phyloP scores from a whole-genome alignment of 2,888 invertebrate species.

The Philonicus albiceps region DNA sequence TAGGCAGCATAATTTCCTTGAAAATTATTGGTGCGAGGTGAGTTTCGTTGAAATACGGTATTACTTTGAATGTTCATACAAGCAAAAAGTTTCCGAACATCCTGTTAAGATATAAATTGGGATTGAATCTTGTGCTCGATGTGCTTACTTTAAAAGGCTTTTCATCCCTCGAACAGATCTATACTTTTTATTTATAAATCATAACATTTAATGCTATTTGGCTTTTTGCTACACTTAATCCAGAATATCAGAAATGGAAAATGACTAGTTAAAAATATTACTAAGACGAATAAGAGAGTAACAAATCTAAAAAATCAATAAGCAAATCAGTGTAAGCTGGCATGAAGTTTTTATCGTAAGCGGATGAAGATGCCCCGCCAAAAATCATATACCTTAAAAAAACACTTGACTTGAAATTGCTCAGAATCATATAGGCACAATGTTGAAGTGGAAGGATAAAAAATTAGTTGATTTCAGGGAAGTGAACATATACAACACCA shows the following conservation, averaged over 20 bases:
- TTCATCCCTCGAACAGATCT: not conserved
- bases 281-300: not conserved
- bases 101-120: not conserved
- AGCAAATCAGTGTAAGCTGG: not conserved
- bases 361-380: not conserved
- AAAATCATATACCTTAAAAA: not conserved
- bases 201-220: not conserved
- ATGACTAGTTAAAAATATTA: not conserved
- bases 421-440: not conserved
- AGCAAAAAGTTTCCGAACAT: not conserved
- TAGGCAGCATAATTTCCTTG: not conserved
- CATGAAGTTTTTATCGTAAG: not conserved
- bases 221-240: not conserved
- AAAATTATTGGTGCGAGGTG: not conserved
- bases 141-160: not conserved
- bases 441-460: not conserved
- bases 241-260: not conserved
- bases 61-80: not conserved
- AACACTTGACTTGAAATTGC: not conserved
- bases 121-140: not conserved
- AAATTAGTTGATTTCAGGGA: not conserved
- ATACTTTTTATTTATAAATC: not conserved
- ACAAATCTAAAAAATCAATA: not conserved
- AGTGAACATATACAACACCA: not conserved
- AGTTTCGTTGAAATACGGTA: not conserved